Evolutionary conservation across 2,797 vertebrate species (phyloP), one percentile per base, ranked within the genome.

Genomic region (Anomalospiza imberbis): DNA sequence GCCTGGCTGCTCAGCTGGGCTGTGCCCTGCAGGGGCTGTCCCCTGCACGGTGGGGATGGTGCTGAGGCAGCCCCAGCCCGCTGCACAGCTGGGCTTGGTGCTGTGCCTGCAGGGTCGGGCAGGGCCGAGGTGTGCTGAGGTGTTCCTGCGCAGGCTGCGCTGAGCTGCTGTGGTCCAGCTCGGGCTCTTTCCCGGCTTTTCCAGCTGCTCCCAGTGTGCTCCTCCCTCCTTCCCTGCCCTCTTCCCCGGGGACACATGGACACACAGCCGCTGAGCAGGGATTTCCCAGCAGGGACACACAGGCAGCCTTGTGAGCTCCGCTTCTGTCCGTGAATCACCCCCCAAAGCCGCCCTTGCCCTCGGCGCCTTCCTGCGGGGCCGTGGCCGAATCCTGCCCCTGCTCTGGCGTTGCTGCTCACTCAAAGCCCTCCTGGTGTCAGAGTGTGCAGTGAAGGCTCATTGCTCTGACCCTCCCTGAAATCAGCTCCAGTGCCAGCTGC

Each of bases 341-440:
- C 10, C 70, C 53, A 2, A 16, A 83, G 57, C 47, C 25, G 13
- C 38, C 14, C 28, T 54, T 18, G 4, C 17, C 38, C 67, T 78
- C 31, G 45, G 57, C 45, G 0, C 38, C 53, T 54, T 50, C 66
- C 32, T 36, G 38, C 8, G 38, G n/a, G 40, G 28, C 63, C 16
- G 34, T 32, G 67, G 58, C 73, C 54, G 58, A 32, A 21, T 10
- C 29, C 36, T 48, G 51, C n/a, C 62, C 38, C 48, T 21, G 3
- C 26, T 5, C 51, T 6, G 36, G 20, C 14, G 9, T 9, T 63
- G 71, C 24, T 63, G n/a, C 42, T 79, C 71, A 7, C 24, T 79
- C 71, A 7, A 55, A 72, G 31, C 47, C 1, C 38, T 53, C 1
- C 53, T 26, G 55, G 0, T 6, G 42, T 0, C 48, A 7, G 42